A percentile compares a stretch with the other conserved stretches of the same genome.
phyloP scores from a whole-genome alignment of 2,113 vertebrate species.

The Rana temporaria region DNA sequence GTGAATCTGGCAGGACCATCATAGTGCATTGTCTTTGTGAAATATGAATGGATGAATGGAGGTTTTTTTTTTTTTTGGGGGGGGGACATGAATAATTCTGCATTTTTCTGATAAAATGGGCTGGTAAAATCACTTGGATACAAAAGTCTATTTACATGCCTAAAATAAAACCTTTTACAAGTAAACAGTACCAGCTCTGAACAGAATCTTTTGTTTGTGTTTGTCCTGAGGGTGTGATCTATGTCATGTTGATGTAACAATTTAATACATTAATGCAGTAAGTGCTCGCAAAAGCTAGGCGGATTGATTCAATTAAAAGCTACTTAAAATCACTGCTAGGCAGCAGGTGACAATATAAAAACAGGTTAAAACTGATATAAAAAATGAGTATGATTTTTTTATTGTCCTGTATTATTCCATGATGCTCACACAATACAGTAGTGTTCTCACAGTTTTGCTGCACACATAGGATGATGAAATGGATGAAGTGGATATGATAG shows the following conservation, averaged over 20 bases:
- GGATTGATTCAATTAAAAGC: constrained; percentile 47
- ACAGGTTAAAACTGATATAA: background rate
- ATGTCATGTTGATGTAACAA: constrained; percentile 38
- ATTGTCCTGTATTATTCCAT: no score
- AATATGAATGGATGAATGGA: constrained; percentile 24
- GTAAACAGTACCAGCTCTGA: background rate
- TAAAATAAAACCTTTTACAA: constrained; percentile 8
- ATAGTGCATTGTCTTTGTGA: background rate
- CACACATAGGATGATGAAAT: no score
- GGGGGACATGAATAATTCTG: background rate
- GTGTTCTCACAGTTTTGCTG: no score
- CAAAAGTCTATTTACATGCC: background rate
- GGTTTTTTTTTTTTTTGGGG: constrained; percentile 22
- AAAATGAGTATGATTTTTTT: background rate
- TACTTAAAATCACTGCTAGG: constrained; percentile 32
- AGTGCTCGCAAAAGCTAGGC: constrained; percentile 13
- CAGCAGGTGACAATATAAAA: constrained; percentile 40
- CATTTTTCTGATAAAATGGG: constrained; percentile 7
- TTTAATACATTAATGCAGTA: constrained; percentile 45
- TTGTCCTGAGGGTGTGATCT: constrained; percentile 46
- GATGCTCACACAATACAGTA: no score
- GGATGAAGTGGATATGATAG: no score
- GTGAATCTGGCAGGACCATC: background rate
- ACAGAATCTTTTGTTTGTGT: constrained; percentile 11
- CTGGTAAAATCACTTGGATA: background rate